phyloP scores from a whole-genome alignment of 2,797 vertebrate species.

The Ispidina picta region DNA sequence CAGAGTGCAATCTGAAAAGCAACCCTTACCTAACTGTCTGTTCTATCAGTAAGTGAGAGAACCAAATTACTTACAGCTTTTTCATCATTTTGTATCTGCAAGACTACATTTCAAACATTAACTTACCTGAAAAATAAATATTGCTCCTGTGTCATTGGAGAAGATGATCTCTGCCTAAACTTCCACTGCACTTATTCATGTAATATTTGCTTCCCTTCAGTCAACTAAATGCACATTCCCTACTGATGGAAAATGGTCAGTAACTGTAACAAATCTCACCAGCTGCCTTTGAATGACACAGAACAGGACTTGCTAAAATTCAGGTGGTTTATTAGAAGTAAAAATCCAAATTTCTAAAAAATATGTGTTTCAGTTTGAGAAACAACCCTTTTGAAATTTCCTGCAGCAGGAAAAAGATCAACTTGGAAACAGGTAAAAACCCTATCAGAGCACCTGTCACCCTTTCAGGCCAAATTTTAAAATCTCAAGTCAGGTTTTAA shows the following conservation, averaged over 20 bases:
- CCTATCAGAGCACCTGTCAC: background rate
- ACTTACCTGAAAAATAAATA: slow-evolving; percentile 37
- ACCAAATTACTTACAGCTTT: slow-evolving; percentile 3
- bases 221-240: background rate
- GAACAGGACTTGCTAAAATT: background rate
- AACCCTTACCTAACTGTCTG: background rate
- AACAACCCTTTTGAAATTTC: background rate
- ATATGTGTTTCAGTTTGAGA: background rate
- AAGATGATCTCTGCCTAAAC: background rate
- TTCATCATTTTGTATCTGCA: slow-evolving; percentile 15
- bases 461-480: background rate
- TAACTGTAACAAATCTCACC: background rate
- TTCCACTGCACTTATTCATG: background rate
- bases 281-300: background rate
- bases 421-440: background rate
- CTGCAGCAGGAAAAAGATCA: background rate
- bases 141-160: background rate
- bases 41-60: background rate
- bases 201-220: background rate
- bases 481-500: background rate
- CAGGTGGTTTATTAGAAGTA: background rate
- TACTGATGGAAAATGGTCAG: background rate
- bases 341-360: background rate
- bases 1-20: background rate
- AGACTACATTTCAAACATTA: slow-evolving; percentile 5